Evolutionary conservation across 1,140 invertebrate species (phyloP).

Genomic region (Drosophila bocki): DNA sequence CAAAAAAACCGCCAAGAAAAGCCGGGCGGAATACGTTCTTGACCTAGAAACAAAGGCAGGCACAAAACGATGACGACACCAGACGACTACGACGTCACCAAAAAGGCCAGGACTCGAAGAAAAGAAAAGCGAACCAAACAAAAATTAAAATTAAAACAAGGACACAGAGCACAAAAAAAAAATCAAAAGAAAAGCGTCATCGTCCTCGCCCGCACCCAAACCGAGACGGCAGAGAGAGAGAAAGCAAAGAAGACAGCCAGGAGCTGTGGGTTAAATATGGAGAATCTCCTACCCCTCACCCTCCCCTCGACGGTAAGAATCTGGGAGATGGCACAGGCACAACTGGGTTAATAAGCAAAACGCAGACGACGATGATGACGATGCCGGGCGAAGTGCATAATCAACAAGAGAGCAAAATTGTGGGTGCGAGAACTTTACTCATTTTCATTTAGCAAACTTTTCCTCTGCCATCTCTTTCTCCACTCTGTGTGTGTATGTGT

Average conservation of each 20-base stretch:
- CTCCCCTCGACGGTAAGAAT: constrained; percentile 6
- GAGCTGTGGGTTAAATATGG: constrained; percentile 59
- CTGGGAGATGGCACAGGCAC: constrained; percentile 16
- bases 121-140: constrained; percentile 77
- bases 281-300: background rate
- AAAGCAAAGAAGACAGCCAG: constrained; percentile 43
- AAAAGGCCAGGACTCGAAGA: constrained; percentile 56
- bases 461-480: constrained; percentile 20
- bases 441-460: constrained; percentile 73
- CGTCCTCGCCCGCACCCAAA: constrained; percentile 48
- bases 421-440: constrained; percentile 73
- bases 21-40: constrained; percentile 72
- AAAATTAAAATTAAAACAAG: constrained; percentile 85
- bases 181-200: constrained; percentile 35
- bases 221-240: constrained; percentile 1
- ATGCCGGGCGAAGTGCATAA: constrained; percentile 74
- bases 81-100: constrained; percentile 70
- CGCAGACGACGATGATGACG: constrained; percentile 64
- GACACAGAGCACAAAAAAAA: constrained; percentile 73
- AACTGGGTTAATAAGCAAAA: constrained; percentile 83
- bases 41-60: constrained; percentile 82
- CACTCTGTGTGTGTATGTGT: constrained; percentile 29
- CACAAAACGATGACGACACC: constrained; percentile 74
- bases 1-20: constrained; percentile 27
- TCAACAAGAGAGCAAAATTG: constrained; percentile 62